Evolutionary conservation across 2,113 vertebrate genomes (phyloP).

Genomic region (Anolis sagrei): DNA sequence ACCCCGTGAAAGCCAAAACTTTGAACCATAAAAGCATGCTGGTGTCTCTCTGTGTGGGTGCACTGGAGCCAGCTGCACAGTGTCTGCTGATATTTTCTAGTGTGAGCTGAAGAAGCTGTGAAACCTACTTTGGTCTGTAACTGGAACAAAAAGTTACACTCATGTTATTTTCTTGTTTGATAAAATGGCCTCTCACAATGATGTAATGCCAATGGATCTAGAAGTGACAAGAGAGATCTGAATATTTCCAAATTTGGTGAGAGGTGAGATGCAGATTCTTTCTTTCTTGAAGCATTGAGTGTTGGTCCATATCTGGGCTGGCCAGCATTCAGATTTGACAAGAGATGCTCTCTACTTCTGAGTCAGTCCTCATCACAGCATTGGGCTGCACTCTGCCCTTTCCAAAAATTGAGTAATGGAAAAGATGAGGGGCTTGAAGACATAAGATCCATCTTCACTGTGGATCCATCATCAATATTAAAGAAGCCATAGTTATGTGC

Average conservation of each 20-base stretch:
- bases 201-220: background rate
- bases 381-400: background rate
- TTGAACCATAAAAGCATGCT: conserved; percentile 24
- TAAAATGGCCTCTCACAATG: background rate
- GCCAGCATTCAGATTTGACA: background rate
- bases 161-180: background rate
- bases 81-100: conserved; percentile 43
- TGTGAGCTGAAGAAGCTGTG: conserved; percentile 1
- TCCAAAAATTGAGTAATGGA: background rate
- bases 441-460: too few relatives aligned
- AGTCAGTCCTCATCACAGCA: background rate
- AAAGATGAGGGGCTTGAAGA: background rate
- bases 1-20: conserved; percentile 30
- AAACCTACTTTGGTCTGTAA: conserved; percentile 1
- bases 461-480: too few relatives aligned
- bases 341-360: background rate
- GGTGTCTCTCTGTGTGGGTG: background rate
- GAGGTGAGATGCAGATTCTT: background rate
- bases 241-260: background rate
- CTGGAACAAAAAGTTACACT: background rate
- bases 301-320: background rate
- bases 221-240: background rate
- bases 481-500: too few relatives aligned
- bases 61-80: background rate
- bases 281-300: background rate